A percentile compares a stretch with the other conserved stretches of the same genome.
Evolutionary conservation across 2,113 vertebrate species (phyloP).

Genomic region (Xenopus tropicalis): UCB_Xtro_10.0 CM004452.2:10830501-10831000

Average conservation of each 20-base stretch:
- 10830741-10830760: conserved; percentile 22
- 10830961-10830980: too few relatives aligned
- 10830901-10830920: background rate
- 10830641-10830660: conserved; percentile 96
- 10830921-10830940: too few relatives aligned
- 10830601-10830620: conserved; percentile 98
- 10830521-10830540: too few relatives aligned
- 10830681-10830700: conserved; percentile 96
- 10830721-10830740: conserved; percentile 1
- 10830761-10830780: conserved; percentile 60
- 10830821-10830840: conserved; percentile 98
- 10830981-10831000: background rate
- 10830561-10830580: too few relatives aligned
- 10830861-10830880: conserved; percentile 86
- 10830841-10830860: conserved; percentile 95
- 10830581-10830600: conserved; percentile 94
- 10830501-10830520: too few relatives aligned
- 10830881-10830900: accelerated
- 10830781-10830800: conserved; percentile 95
- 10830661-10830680: conserved; percentile 97
- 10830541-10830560: too few relatives aligned
- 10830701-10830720: conserved; percentile 14
- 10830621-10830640: conserved; percentile 98
- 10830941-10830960: too few relatives aligned
- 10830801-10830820: conserved; percentile 99